Evolutionary conservation across 2,888 invertebrate species (phyloP).

Genomic region (Limnephilus lunatus): DNA sequence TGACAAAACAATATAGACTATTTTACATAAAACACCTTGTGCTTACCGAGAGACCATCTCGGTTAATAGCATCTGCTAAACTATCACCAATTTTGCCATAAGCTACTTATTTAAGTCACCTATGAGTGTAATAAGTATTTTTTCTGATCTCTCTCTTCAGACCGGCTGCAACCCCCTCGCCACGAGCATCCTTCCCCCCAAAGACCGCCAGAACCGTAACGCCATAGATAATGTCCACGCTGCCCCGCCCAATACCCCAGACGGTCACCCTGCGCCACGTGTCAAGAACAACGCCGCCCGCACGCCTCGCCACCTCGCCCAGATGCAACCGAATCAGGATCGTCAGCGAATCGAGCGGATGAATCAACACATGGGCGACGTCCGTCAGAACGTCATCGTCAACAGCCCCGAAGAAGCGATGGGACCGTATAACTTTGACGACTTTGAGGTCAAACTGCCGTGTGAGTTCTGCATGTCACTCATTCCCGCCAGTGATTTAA

Average conservation of each 20-base stretch:
- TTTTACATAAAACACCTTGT: no score
- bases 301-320: background rate
- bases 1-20: no score
- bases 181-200: slow-evolving; percentile 67
- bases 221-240: slow-evolving; percentile 67
- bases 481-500: slow-evolving; percentile 75
- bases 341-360: slow-evolving; percentile 15
- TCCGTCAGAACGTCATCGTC: background rate
- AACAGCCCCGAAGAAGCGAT: slow-evolving; percentile 34
- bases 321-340: background rate
- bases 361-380: slow-evolving; percentile 28
- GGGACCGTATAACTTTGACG: slow-evolving; percentile 54
- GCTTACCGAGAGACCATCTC: no score
- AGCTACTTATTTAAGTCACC: no score
- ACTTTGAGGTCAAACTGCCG: slow-evolving; percentile 75
- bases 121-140: background rate
- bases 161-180: slow-evolving; percentile 73
- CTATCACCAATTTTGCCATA: no score
- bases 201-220: slow-evolving; percentile 10
- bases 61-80: no score
- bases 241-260: slow-evolving; percentile 67
- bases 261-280: slow-evolving; percentile 47
- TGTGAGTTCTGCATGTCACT: slow-evolving; percentile 79
- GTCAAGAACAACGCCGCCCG: slow-evolving; percentile 18
- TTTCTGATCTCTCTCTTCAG: slow-evolving; percentile 60